A percentile compares a stretch with the other conserved stretches of the same genome.
Conservation (phyloP, 2,888 invertebrate genomes). For the Lithosia quadra region DNA sequence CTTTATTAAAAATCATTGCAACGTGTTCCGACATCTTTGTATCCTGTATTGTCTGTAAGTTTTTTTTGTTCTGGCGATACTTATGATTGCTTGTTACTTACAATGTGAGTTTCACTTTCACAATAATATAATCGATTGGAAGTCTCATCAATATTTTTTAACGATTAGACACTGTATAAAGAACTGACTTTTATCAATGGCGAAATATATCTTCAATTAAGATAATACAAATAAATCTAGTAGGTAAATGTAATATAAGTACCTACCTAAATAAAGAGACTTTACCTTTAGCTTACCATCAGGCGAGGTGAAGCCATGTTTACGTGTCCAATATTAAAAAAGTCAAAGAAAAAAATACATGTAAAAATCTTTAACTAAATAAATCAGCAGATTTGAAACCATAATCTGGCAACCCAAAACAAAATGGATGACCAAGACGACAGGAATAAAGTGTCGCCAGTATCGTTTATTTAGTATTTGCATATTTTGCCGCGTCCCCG, state of each 20-base stretch:
- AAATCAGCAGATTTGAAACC: slow-evolving; percentile 21
- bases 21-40: slow-evolving; percentile 40
- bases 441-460: slow-evolving; percentile 62
- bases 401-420: slow-evolving; percentile 38
- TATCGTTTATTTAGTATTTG: slow-evolving; percentile 57
- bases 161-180: not conserved
- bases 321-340: not conserved
- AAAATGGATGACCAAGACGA: slow-evolving; percentile 53
- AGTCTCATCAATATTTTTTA: not conserved
- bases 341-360: not conserved
- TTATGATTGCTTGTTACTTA: slow-evolving; percentile 18
- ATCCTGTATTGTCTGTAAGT: slow-evolving; percentile 46
- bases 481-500: slow-evolving; percentile 48
- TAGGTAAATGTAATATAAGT: no score
- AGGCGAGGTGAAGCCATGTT: no score
- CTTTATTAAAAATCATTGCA: slow-evolving; percentile 60
- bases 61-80: slow-evolving; percentile 31
- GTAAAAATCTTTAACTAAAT: not conserved
- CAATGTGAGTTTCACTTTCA: slow-evolving; percentile 2
- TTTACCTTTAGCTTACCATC: no score
- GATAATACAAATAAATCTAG: no score
- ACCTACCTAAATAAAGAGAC: no score
- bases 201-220: no score
- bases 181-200: not conserved
- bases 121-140: not conserved